Percentiles rank a stretch among this genome's conserved stretches.
Evolutionary conservation across 2,113 vertebrate species (phyloP).

Genomic region (Physeter macrocephalus): DNA sequence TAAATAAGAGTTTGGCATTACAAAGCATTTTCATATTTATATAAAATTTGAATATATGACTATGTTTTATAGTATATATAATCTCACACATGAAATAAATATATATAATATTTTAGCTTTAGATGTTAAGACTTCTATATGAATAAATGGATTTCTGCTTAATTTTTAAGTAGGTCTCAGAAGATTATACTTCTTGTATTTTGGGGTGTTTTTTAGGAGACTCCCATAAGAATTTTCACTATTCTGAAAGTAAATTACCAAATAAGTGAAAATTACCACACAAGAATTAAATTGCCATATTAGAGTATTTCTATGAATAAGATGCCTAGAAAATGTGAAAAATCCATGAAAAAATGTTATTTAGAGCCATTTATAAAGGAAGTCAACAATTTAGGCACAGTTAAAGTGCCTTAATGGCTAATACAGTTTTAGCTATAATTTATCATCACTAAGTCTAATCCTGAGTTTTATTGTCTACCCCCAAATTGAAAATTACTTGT

Average conservation of each 20-base stretch:
- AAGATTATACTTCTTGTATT: not conserved
- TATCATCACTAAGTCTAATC: not conserved
- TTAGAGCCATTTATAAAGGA: not conserved
- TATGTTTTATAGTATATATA: not conserved
- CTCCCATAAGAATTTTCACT: constrained; percentile 1
- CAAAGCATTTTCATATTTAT: not conserved
- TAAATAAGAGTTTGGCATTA: no score
- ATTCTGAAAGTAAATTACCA: not conserved
- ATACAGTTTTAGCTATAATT: not conserved
- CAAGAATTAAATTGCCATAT: not conserved
- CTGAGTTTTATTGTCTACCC: not conserved
- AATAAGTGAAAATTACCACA: not conserved
- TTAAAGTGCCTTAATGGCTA: not conserved
- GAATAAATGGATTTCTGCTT: not conserved
- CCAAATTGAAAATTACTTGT: not conserved
- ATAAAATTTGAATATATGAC: not conserved
- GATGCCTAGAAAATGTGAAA: not conserved
- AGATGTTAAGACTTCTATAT: not conserved
- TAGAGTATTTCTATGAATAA: constrained; percentile 3
- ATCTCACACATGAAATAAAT: not conserved
- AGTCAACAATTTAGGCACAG: not conserved
- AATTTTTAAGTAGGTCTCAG: not conserved
- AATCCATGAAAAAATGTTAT: not conserved
- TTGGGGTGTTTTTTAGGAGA: not conserved
- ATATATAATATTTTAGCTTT: not conserved